phyloP scores from a whole-genome alignment of 2,888 invertebrate species.

The Drosophila mimetica region DNA sequence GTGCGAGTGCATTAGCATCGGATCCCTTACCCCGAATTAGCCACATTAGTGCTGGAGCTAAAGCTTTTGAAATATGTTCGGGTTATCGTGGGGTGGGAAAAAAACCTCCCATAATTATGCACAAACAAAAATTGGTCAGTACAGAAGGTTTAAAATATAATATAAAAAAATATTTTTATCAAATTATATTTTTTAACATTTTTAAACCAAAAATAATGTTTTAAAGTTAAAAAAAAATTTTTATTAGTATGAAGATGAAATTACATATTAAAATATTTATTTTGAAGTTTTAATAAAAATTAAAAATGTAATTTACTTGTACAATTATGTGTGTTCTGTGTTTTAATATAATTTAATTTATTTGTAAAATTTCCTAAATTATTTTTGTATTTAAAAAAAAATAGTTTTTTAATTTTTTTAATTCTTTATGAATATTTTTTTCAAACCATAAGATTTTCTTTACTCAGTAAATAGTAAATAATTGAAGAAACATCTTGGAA shows the following conservation, averaged over 20 bases:
- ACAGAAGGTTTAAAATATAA: not conserved
- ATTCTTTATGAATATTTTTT: too few species aligned
- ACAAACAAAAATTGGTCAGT: not conserved
- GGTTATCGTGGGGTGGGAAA: not conserved
- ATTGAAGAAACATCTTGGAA: not conserved
- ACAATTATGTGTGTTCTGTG: too few species aligned
- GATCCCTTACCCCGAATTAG: not conserved
- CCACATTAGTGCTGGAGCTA: slow-evolving; percentile 2
- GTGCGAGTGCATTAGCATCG: slow-evolving; percentile 2
- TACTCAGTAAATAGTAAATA: not conserved
- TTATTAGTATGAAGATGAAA: too few species aligned
- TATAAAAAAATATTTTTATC: not conserved
- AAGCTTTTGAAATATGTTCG: slow-evolving; percentile 4
- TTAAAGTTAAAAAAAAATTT: too few species aligned
- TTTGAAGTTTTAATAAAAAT: too few species aligned
- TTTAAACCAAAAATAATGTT: not conserved
- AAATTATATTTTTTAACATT: not conserved
- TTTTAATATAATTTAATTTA: too few species aligned
- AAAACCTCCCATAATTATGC: not conserved
- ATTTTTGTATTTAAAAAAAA: not conserved
- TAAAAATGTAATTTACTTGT: too few species aligned
- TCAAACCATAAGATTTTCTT: not conserved
- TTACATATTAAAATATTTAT: too few species aligned
- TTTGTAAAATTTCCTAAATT: too few species aligned
- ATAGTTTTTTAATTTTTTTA: too few species aligned